Evolutionary conservation across 2,888 invertebrate genomes (phyloP).

Genomic region (Tryphoninae sp.): DNA sequence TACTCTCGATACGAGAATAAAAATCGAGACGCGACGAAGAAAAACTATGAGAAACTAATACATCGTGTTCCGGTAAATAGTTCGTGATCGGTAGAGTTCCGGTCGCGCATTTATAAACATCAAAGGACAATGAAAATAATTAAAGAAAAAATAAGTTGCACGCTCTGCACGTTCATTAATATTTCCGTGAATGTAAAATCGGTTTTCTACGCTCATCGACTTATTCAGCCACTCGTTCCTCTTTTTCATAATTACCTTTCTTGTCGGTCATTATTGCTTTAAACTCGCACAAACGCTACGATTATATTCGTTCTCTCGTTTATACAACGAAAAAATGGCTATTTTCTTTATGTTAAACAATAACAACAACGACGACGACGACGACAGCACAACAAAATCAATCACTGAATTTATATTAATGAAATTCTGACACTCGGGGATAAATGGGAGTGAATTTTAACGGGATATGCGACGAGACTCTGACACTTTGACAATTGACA

Average conservation of each 20-base stretch:
- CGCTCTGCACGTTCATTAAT: conserved; percentile 40
- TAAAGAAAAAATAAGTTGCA: conserved; percentile 7
- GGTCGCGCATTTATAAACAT: conserved; percentile 24
- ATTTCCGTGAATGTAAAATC: conserved; percentile 30
- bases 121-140: conserved; percentile 17
- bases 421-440: conserved; percentile 39
- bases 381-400: conserved; percentile 63
- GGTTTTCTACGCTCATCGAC: conserved; percentile 55
- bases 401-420: conserved; percentile 72
- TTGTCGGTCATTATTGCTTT: conserved; percentile 81
- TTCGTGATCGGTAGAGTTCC: conserved; percentile 18
- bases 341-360: conserved; percentile 4
- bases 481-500: conserved; percentile 75
- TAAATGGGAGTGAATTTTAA: conserved; percentile 62
- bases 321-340: conserved; percentile 25
- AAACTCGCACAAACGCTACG: conserved; percentile 64
- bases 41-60: conserved; percentile 19
- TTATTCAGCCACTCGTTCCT: conserved; percentile 42
- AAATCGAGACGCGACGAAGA: conserved; percentile 15
- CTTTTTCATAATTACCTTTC: conserved; percentile 80
- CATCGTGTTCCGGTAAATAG: conserved; percentile 9
- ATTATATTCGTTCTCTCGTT: conserved; percentile 34
- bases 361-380: conserved; percentile 18
- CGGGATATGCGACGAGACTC: conserved; percentile 73
- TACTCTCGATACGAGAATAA: neutral